A percentile compares a stretch with the other conserved stretches of the same genome.
Conservation (phyloP, 2,888 invertebrate genomes). For the Idaea straminata region DNA sequence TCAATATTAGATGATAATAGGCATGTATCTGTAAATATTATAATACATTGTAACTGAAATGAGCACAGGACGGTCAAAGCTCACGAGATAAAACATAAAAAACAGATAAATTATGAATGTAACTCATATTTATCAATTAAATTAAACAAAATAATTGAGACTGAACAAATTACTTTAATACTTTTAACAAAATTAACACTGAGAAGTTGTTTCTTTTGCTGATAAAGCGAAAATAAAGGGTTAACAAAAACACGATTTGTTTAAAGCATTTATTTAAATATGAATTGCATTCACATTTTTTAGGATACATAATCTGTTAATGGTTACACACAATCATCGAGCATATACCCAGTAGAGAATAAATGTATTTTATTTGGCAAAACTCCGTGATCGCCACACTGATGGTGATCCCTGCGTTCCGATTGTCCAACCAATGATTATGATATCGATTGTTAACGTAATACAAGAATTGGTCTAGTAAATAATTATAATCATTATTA, state of each 20-base stretch:
- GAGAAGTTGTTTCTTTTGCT: background rate
- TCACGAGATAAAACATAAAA: constrained; percentile 20
- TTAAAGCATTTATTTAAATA: constrained; percentile 73
- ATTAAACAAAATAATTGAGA: constrained; percentile 42
- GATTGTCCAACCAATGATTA: too few relatives aligned
- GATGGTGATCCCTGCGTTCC: too few relatives aligned
- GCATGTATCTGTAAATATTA: constrained; percentile 8
- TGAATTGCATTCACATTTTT: constrained; percentile 72
- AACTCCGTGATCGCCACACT: too few relatives aligned
- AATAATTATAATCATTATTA: too few relatives aligned
- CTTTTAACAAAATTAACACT: too few relatives aligned
- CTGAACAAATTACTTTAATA: constrained; percentile 14
- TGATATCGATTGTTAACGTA: too few relatives aligned
- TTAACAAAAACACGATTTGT: constrained; percentile 55
- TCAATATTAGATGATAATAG: background rate
- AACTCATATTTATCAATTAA: constrained; percentile 62
- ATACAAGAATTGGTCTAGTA: too few relatives aligned
- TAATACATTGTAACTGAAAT: constrained; percentile 17
- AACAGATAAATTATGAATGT: constrained; percentile 64
- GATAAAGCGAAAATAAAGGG: constrained; percentile 17
- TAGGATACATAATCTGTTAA: constrained; percentile 16
- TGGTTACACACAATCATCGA: background rate
- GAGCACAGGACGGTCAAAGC: constrained; percentile 16
- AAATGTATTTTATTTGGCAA: too few relatives aligned
- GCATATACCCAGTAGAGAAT: background rate